phyloP scores from a whole-genome alignment of 2,113 vertebrate species.

The Xiphophorus hellerii region DNA sequence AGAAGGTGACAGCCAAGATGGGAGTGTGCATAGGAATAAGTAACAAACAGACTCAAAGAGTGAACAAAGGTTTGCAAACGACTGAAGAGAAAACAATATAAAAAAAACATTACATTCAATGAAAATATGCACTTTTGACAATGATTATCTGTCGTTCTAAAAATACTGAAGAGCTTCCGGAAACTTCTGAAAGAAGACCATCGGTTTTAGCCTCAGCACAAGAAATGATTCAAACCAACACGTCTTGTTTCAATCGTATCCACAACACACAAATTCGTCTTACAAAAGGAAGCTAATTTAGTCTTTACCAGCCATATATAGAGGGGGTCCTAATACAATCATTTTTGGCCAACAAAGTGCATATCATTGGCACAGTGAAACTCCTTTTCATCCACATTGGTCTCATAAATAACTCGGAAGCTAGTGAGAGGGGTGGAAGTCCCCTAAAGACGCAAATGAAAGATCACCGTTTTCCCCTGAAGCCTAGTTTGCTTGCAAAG shows the following conservation, averaged over 20 bases:
- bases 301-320: conserved; percentile 66
- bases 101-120: conserved; percentile 84
- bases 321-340: conserved; percentile 67
- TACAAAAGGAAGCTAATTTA: conserved; percentile 62
- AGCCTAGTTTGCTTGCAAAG: conserved; percentile 60
- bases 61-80: conserved; percentile 58
- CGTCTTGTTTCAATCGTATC: conserved; percentile 56
- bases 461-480: conserved; percentile 58
- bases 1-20: conserved; percentile 71
- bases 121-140: conserved; percentile 71
- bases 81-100: conserved; percentile 67
- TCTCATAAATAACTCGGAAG: conserved; percentile 78
- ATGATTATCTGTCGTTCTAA: conserved; percentile 73
- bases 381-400: conserved; percentile 64
- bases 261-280: conserved; percentile 66
- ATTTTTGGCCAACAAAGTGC: conserved; percentile 74
- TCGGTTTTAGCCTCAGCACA: conserved; percentile 49
- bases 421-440: conserved; percentile 45
- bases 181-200: conserved; percentile 44
- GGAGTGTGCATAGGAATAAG: conserved; percentile 74
- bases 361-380: conserved; percentile 75
- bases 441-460: conserved; percentile 57
- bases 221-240: conserved; percentile 52
- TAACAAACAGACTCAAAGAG: conserved; percentile 70
- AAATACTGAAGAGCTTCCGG: conserved; percentile 66